Percentiles rank a stretch among this genome's conserved stretches.
Evolutionary conservation across 2,113 vertebrate species (phyloP).

Genomic region (Helogale parvula): DNA sequence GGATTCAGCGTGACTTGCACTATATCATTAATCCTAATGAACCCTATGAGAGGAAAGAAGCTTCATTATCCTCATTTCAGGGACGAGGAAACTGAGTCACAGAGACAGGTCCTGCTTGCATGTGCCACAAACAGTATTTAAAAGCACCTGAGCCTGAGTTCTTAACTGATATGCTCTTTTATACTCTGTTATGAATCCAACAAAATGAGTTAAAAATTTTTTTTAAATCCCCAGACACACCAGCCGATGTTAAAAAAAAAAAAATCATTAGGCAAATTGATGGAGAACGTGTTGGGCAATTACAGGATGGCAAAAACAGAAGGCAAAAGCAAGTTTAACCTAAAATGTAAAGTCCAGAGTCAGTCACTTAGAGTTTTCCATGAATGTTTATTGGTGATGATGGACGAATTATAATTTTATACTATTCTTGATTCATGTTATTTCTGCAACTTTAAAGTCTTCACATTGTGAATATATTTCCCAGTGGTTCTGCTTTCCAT

Average conservation of each 20-base stretch:
- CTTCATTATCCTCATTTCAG: not conserved
- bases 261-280: not conserved
- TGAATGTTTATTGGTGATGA: not conserved
- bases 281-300: not conserved
- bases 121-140: not conserved
- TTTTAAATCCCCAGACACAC: not conserved
- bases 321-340: not conserved
- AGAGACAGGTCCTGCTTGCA: not conserved
- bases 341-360: not conserved
- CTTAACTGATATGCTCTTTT: not conserved
- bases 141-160: not conserved
- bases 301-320: not conserved
- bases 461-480: not conserved
- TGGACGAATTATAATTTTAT: not conserved
- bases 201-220: not conserved
- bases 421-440: not conserved
- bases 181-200: not conserved
- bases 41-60: not conserved
- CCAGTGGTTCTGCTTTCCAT: constrained; percentile 16
- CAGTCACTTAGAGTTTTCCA: not conserved
- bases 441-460: constrained; percentile 11
- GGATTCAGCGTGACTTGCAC: not conserved
- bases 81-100: not conserved
- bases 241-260: not conserved
- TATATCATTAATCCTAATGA: not conserved